Base-by-base conservation (phyloP, 2,888 invertebrate species). In the Tetheella fluctuosa region DNA sequence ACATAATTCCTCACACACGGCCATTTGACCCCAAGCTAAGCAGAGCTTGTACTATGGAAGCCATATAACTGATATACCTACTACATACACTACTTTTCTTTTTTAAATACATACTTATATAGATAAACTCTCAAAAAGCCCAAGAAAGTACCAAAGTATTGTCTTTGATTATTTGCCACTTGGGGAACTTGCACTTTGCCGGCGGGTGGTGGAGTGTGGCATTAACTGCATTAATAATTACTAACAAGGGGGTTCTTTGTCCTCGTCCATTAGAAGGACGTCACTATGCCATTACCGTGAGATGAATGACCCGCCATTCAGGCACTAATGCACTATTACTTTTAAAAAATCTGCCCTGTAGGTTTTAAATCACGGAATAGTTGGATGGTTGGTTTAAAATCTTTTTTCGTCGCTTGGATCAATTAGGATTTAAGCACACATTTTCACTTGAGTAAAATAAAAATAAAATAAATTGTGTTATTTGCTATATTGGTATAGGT, bases 241-340 rank as follows among this genome's bases (percentile, higher is more conserved):
- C 77, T 71, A 73, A 74, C 79, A 76, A 76, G 77, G 71, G 64
- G 71, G 69, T 73, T 76, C 77, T 80, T 81, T 79, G 77, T 80
- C 71, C 74, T 65, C 65, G 71, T 80, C 84, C 80, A 85, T 83
- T 83, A 85, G 76, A 76, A 72, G 71, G 76, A 81, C 77, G 84
- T 81, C 84, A 83, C 76, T 75, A 73, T 67, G 71, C 79, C 81
- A 82, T 82, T 82, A 83, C 65, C 73, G 69, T 58, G 78, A 83
- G 82, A 84, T 82, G 81, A 84, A 84, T 83, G 81, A 81, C 79
- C 79, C 72, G 79, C 73, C 81, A 74, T 83, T 83, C 73, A 81
- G 76, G 67, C 76, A 68, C 73, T 82, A 84, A 84, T 83, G 81
- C 80, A 77, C 67, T 73, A 74, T 71, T 76, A 75, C 76, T 79